Conservation (phyloP, 2,113 vertebrate genomes). For the Castor canadensis region DNA sequence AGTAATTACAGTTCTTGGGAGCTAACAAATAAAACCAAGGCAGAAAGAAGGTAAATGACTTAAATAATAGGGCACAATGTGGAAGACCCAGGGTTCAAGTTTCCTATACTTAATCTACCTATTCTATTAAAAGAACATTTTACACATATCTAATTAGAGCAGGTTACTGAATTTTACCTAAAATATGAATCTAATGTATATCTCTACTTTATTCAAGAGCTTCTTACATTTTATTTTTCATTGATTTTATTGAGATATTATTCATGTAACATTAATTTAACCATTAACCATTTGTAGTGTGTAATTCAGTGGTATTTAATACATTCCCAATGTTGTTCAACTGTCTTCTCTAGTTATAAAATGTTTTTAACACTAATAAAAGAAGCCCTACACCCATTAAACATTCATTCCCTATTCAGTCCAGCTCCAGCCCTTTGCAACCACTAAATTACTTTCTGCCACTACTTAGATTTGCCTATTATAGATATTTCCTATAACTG, state of each 20-base stretch:
- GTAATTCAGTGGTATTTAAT: neutral
- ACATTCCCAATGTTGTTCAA: neutral
- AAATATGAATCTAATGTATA: neutral
- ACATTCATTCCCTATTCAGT: neutral
- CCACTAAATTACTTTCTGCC: neutral
- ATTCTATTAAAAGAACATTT: neutral
- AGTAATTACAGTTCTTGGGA: neutral
- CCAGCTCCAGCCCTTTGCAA: neutral
- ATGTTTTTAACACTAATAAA: neutral
- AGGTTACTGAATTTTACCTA: conserved; percentile 9
- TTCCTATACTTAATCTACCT: neutral
- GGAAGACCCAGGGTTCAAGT: neutral
- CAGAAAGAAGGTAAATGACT: conserved; percentile 10
- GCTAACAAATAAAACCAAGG: neutral
- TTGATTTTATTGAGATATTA: conserved; percentile 18
- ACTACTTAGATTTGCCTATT: neutral
- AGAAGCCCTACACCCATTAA: neutral
- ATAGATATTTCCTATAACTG: neutral
- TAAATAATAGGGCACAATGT: neutral
- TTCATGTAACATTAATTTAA: neutral
- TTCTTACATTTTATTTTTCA: neutral
- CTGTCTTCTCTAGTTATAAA: neutral
- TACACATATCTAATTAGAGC: neutral
- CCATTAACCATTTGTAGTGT: neutral
- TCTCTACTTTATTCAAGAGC: neutral